Percentiles rank a stretch among this genome's conserved stretches.
Evolutionary conservation across 2,113 vertebrate genomes (phyloP).

Genomic region (Sinosuthora webbiana): DNA sequence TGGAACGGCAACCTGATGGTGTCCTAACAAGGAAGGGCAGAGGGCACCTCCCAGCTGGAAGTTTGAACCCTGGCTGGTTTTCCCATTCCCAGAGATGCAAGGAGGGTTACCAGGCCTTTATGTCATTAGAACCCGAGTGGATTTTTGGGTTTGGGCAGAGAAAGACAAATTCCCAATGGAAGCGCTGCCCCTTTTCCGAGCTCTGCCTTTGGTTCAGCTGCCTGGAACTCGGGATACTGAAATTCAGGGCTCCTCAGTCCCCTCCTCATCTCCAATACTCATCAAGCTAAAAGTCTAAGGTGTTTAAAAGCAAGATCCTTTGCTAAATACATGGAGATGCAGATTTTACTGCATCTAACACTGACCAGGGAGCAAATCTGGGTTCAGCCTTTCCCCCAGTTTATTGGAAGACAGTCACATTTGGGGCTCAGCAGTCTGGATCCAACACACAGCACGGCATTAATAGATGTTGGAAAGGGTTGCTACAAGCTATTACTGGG

Average conservation of each 20-base stretch:
- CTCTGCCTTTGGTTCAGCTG: neutral
- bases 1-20: neutral
- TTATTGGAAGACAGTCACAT: neutral
- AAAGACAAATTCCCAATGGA: neutral
- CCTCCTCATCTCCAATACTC: neutral
- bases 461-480: conserved; percentile 53
- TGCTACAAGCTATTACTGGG: conserved; percentile 56
- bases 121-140: neutral
- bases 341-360: neutral
- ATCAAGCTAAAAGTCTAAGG: neutral
- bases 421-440: conserved; percentile 41
- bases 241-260: neutral
- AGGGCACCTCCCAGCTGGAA: conserved; percentile 1
- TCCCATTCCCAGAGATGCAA: neutral
- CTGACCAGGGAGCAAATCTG: neutral
- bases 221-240: accelerated
- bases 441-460: conserved; percentile 4
- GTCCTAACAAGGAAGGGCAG: neutral
- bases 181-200: neutral
- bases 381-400: neutral
- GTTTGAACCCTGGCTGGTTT: neutral
- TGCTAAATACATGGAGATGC: neutral
- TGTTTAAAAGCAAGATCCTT: neutral
- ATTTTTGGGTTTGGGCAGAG: neutral
- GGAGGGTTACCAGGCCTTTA: neutral